Evolutionary conservation across 2,797 vertebrate genomes (phyloP).

Genomic region (Sebastes diploproa): DNA sequence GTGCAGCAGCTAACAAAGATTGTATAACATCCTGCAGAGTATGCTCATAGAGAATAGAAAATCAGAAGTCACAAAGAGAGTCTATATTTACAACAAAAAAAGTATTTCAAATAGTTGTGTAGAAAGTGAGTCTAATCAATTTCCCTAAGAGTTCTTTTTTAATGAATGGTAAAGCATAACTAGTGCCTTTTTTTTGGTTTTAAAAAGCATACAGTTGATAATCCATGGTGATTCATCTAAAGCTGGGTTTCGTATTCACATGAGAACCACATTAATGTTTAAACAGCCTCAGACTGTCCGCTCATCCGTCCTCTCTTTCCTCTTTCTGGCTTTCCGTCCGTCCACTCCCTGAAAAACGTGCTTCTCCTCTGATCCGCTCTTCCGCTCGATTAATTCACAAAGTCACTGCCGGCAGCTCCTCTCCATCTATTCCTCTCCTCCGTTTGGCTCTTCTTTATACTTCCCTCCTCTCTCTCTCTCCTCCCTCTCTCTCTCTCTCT

Average conservation of each 20-base stretch:
- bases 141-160: constrained; percentile 28
- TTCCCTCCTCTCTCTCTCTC: constrained; percentile 27
- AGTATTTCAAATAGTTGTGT: constrained; percentile 32
- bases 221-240: constrained; percentile 59
- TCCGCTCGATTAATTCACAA: constrained; percentile 80
- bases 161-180: constrained; percentile 47
- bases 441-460: constrained; percentile 58
- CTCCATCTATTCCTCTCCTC: constrained; percentile 70
- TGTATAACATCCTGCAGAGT: constrained; percentile 55
- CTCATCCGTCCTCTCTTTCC: constrained; percentile 65
- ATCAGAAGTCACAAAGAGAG: constrained; percentile 52
- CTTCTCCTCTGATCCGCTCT: constrained; percentile 74
- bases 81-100: constrained; percentile 49
- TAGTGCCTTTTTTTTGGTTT: constrained; percentile 51
- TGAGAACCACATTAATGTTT: constrained; percentile 70
- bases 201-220: constrained; percentile 65
- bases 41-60: constrained; percentile 51
- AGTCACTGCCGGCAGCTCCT: constrained; percentile 75
- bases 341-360: constrained; percentile 79
- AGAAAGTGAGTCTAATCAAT: constrained; percentile 50
- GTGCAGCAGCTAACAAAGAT: constrained; percentile 65
- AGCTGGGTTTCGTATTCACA: constrained; percentile 60
- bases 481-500: background rate
- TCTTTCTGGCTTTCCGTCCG: constrained; percentile 57
- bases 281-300: constrained; percentile 68